phyloP scores from a whole-genome alignment of 30 jellyfish, hydroid and myxozoan species.

The Hydra vulgaris region DNA sequence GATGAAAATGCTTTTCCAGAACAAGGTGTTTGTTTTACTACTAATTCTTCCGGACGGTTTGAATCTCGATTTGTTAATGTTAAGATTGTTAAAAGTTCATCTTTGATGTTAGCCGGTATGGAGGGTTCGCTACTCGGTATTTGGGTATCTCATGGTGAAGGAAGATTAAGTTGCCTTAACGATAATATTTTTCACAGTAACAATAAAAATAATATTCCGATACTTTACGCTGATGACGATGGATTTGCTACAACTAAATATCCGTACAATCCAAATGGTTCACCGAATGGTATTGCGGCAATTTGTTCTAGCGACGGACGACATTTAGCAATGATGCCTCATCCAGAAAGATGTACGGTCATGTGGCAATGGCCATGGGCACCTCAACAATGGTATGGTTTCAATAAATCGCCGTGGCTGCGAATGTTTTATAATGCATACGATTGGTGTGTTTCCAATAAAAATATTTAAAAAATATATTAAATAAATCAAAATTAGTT shows the following conservation, averaged over 20 bases:
- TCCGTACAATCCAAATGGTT: conserved; percentile 77
- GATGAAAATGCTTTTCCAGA: conserved; percentile 11
- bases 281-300: conserved; percentile 79
- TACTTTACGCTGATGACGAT: conserved; percentile 59
- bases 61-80: conserved; percentile 74
- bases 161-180: conserved; percentile 39
- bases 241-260: conserved; percentile 42
- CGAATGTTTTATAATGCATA: conserved; percentile 76
- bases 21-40: conserved; percentile 52
- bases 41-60: conserved; percentile 66
- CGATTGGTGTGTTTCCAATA: conserved; percentile 42
- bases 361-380: conserved; percentile 82
- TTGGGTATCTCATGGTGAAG: conserved; percentile 95
- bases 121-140: conserved; percentile 63
- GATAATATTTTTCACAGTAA: conserved; percentile 11
- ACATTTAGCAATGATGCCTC: conserved; percentile 91
- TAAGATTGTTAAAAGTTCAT: conserved; percentile 44
- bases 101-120: conserved; percentile 63
- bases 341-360: conserved; percentile 66
- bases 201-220: conserved; percentile 21
- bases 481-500: too few relatives aligned
- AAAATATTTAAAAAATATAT: too few relatives aligned
- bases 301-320: conserved; percentile 83
- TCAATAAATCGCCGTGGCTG: conserved; percentile 65
- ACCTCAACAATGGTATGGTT: conserved; percentile 43